Evolutionary conservation across 2,113 vertebrate genomes (phyloP).

Genomic region (Anas platyrhynchos): DNA sequence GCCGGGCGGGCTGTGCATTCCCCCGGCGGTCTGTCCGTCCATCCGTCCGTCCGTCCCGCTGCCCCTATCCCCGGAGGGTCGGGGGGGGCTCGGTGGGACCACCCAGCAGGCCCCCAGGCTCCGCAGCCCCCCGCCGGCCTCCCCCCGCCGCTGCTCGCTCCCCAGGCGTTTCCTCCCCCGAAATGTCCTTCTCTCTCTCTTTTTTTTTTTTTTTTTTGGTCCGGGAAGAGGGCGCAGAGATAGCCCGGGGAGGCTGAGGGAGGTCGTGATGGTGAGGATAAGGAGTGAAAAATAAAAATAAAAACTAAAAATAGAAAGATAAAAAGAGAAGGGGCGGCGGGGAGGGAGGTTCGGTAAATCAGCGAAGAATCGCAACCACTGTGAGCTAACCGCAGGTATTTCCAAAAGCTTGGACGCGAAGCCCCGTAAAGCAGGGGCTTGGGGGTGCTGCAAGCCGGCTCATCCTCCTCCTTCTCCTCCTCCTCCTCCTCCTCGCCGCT

Average conservation of each 20-base stretch:
- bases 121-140: neutral
- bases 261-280: neutral
- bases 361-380: neutral
- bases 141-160: neutral
- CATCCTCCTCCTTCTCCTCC: neutral
- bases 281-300: neutral
- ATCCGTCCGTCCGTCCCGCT: neutral
- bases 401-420: neutral
- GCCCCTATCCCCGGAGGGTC: neutral
- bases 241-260: neutral
- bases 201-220: neutral
- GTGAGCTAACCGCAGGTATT: neutral
- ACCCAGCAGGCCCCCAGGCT: conserved; percentile 4
- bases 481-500: neutral
- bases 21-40: neutral
- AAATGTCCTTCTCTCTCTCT: neutral
- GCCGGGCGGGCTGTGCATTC: neutral
- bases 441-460: neutral
- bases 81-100: neutral
- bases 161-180: neutral
- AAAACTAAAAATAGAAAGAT: neutral
- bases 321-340: fast-evolving
- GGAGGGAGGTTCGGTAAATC: neutral
- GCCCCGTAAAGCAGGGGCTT: neutral
- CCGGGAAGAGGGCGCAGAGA: neutral